A percentile compares a stretch with the other conserved stretches of the same genome.
These are phyloP conservation scores for Xenotilapia leptura DNA, from an alignment of 2,113 vertebrate genomes.

Conservation along the genomic window DNA sequence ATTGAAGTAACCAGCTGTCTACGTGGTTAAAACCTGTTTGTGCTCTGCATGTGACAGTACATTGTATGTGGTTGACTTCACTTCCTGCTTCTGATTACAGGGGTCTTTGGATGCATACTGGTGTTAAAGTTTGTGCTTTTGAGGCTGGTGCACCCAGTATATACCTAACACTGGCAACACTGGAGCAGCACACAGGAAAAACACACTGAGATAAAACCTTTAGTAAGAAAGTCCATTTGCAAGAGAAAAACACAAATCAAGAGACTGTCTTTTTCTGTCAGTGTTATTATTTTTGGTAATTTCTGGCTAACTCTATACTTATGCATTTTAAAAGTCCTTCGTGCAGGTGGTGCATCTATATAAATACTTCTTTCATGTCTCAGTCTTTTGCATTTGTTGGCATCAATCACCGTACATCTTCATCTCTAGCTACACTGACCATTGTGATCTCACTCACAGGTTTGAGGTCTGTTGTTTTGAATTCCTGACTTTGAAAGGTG, in stretches of 20 bases:
- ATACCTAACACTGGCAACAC: neutral
- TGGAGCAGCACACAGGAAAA: neutral
- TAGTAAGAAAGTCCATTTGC: neutral
- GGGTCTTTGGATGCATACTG: neutral
- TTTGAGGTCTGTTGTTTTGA: no score
- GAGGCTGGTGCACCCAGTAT: neutral
- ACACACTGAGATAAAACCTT: neutral
- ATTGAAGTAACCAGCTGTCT: neutral
- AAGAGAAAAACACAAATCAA: neutral
- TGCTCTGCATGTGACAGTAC: neutral
- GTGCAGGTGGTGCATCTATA: no score
- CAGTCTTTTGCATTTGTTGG: no score
- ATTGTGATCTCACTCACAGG: no score
- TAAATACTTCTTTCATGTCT: no score
- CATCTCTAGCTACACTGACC: no score
- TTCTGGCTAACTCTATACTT: neutral
- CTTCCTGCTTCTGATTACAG: conserved; percentile 4
- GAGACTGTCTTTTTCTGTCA: neutral
- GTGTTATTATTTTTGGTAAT: neutral
- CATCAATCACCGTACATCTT: no score
- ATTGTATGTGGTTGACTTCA: neutral
- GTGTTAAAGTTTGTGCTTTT: neutral
- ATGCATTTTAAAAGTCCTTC: neutral
- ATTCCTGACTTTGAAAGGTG: no score
- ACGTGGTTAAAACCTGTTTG: neutral